These are phyloP conservation scores for Poeciliopsis paucimaculata DNA, from an alignment of 2,797 vertebrate genomes.

Conservation along the genomic window DNA sequence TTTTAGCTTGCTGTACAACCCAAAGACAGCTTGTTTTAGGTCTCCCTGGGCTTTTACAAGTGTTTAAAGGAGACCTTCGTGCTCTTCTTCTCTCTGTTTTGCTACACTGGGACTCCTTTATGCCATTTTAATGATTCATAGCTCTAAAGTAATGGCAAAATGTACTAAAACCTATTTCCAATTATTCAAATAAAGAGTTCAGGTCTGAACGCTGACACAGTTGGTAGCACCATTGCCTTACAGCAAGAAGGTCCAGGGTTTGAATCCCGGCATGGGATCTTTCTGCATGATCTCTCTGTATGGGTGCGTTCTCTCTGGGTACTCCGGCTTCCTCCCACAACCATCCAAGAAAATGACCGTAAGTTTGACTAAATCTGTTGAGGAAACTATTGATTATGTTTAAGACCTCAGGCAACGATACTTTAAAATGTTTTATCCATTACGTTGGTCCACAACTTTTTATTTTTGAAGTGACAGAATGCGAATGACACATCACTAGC, in stretches of 20 bases:
- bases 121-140: not conserved
- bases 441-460: not conserved
- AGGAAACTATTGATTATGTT: not conserved
- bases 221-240: not conserved
- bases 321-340: not conserved
- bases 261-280: not conserved
- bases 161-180: not conserved
- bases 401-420: not conserved
- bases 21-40: slow-evolving; percentile 30
- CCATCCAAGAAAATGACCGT: not conserved
- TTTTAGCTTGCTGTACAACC: slow-evolving; percentile 29
- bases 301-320: not conserved
- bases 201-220: not conserved
- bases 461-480: not conserved
- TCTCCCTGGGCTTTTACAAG: slow-evolving; percentile 14
- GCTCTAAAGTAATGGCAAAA: not conserved
- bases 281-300: not conserved
- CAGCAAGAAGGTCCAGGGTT: not conserved
- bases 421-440: not conserved
- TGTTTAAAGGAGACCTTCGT: slow-evolving; percentile 4
- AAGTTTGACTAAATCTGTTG: not conserved
- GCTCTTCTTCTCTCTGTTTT: not conserved
- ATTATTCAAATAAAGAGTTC: not conserved
- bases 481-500: not conserved
- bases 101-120: not conserved